phyloP scores from a whole-genome alignment of 1,140 invertebrate genomes.

The Orchestia grillus region DNA sequence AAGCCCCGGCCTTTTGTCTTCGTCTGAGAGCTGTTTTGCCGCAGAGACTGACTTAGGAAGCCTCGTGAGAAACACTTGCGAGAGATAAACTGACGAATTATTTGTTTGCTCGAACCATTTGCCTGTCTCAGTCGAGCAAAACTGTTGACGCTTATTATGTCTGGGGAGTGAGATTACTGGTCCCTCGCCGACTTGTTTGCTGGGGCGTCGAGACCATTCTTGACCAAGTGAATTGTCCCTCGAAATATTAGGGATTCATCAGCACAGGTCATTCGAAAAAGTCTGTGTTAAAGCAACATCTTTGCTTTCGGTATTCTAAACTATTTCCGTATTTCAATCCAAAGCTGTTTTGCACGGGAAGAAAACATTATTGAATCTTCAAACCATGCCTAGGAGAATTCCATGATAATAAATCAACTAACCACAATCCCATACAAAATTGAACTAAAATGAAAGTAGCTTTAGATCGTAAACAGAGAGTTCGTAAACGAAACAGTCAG shows the following conservation, averaged over 20 bases:
- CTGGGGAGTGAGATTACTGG: neutral
- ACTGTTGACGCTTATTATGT: neutral
- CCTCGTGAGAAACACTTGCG: conserved; percentile 29
- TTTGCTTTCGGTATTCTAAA: neutral
- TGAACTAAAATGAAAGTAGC: too few species aligned
- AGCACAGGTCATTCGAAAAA: neutral
- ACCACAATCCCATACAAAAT: too few species aligned
- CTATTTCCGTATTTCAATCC: neutral
- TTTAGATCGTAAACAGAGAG: too few species aligned
- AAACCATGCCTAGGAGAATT: too few species aligned
- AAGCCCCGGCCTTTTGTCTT: conserved; percentile 30
- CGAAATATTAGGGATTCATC: neutral
- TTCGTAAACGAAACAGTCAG: too few species aligned
- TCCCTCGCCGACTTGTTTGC: neutral
- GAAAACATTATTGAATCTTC: too few species aligned
- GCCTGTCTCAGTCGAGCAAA: neutral
- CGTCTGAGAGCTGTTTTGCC: conserved; percentile 43
- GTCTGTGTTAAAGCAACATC: neutral
- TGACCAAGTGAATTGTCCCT: neutral
- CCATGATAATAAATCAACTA: too few species aligned
- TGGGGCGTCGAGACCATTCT: neutral
- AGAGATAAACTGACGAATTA: conserved; percentile 43
- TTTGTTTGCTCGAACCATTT: conserved; percentile 15
- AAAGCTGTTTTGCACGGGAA: neutral
- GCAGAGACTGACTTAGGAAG: conserved; percentile 23